These are phyloP conservation scores for Pao palembangensis DNA, from an alignment of 2,113 vertebrate genomes.

Conservation along the genomic window DNA sequence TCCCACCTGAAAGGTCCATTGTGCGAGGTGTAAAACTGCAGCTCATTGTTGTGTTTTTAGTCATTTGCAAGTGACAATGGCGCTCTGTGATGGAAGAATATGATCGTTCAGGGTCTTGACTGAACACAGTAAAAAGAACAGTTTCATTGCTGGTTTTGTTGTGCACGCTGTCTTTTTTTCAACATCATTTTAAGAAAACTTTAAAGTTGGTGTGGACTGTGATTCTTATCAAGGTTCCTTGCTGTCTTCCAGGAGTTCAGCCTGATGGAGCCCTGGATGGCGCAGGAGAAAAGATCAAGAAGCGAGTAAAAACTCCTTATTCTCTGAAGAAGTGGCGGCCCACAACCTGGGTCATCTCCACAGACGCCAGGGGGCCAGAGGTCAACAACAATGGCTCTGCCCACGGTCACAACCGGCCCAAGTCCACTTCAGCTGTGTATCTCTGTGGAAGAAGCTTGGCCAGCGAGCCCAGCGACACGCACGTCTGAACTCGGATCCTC, in stretches of 20 bases:
- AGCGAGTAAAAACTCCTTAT: slow-evolving; percentile 96
- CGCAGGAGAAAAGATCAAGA: slow-evolving; percentile 97
- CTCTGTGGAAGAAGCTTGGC: slow-evolving; percentile 84
- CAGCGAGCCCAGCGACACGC: slow-evolving; percentile 79
- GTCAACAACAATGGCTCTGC: slow-evolving; percentile 71
- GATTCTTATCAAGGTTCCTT: neutral
- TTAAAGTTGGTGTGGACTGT: no score
- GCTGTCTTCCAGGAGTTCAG: slow-evolving; percentile 74
- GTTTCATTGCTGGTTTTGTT: no score
- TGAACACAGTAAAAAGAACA: no score
- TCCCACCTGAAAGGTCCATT: no score
- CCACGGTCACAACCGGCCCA: slow-evolving; percentile 75
- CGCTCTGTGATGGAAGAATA: no score
- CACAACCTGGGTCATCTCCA: slow-evolving; percentile 95
- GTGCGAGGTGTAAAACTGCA: no score
- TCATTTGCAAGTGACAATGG: no score
- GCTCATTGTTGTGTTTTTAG: no score
- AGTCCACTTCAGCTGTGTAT: slow-evolving; percentile 91
- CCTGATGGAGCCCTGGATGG: slow-evolving; percentile 82
- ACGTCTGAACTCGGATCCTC: slow-evolving; percentile 78
- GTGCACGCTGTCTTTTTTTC: no score
- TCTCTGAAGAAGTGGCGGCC: slow-evolving; percentile 97
- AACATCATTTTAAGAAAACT: no score
- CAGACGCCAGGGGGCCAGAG: slow-evolving; percentile 84
- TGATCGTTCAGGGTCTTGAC: no score